Conservation (phyloP, 2,888 invertebrate species). For the Mystacides longicornis region DNA sequence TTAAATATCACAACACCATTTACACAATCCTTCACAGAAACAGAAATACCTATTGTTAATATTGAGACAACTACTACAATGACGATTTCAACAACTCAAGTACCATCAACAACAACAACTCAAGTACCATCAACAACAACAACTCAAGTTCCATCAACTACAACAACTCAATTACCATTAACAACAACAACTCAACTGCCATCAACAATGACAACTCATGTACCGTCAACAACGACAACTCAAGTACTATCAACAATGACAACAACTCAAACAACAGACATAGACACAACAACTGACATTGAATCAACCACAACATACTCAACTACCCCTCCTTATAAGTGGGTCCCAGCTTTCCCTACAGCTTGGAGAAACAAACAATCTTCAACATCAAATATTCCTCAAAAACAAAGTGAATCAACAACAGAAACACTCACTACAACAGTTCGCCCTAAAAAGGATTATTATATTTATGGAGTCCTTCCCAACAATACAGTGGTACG, state of each 20-base stretch:
- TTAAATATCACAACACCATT: no score
- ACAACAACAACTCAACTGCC: no score
- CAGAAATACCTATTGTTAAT: no score
- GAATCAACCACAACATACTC: constrained; percentile 11
- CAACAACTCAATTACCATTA: neutral
- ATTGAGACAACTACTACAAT: no score
- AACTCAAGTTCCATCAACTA: neutral
- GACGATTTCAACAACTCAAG: no score
- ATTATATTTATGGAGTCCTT: constrained; percentile 66
- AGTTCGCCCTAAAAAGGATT: constrained; percentile 54
- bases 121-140: no score
- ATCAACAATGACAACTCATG: no score
- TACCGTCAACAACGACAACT: neutral
- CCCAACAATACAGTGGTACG: constrained; percentile 73
- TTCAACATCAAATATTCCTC: constrained; percentile 10
- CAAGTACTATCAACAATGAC: neutral
- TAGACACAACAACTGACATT: neutral
- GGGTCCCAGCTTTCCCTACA: constrained; percentile 22
- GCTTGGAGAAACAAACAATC: constrained; percentile 17
- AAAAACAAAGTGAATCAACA: constrained; percentile 25
- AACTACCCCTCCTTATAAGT: constrained; percentile 23
- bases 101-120: no score
- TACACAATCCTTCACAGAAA: no score
- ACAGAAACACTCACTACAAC: constrained; percentile 23
- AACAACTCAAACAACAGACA: neutral